These are phyloP conservation scores for Apaloderma vittatum DNA, from an alignment of 2,113 vertebrate species.

Conservation along the genomic window DNA sequence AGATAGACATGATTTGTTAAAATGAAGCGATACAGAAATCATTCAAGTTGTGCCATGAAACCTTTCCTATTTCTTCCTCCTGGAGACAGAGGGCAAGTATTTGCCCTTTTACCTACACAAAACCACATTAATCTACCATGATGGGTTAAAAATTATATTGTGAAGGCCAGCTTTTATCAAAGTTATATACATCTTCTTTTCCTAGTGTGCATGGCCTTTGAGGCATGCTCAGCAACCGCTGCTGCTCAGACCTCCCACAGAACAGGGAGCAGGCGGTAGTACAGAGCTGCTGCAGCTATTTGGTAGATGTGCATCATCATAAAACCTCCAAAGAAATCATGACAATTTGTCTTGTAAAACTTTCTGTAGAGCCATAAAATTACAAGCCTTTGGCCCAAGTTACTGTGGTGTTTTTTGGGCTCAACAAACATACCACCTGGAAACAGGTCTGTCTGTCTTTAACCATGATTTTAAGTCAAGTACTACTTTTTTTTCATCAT, in stretches of 20 bases:
- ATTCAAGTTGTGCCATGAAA: neutral
- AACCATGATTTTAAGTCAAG: neutral
- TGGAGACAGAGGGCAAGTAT: neutral
- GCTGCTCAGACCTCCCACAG: fast-evolving
- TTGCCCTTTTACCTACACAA: neutral
- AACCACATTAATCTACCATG: too few relatives aligned
- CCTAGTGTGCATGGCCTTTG: neutral
- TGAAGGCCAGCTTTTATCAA: neutral
- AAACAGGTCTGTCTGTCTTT: neutral
- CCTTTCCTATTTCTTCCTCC: neutral
- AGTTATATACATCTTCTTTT: neutral
- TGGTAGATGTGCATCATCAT: neutral
- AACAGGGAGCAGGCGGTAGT: neutral
- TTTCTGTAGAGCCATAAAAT: neutral
- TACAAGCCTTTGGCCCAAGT: neutral
- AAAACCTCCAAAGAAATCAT: neutral
- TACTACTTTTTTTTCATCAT: neutral
- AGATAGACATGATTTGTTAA: neutral
- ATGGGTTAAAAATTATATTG: neutral
- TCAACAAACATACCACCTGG: neutral
- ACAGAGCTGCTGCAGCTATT: neutral
- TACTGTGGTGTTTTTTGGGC: neutral
- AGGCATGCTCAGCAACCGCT: neutral
- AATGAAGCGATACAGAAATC: neutral
- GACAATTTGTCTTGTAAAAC: neutral